phyloP scores from a whole-genome alignment of 2,888 invertebrate genomes.

The Apocheima hispidaria region DNA sequence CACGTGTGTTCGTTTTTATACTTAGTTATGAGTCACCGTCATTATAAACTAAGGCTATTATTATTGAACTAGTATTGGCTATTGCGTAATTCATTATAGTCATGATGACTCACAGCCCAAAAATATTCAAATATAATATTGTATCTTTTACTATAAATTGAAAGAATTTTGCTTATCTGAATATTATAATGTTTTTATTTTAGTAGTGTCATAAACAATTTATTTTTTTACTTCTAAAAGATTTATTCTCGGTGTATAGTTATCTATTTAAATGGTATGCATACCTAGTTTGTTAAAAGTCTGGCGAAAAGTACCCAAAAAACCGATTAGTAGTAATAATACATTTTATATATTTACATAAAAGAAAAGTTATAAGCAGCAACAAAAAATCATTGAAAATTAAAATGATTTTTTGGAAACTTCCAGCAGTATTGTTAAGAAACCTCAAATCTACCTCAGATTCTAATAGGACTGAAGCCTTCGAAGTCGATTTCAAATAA shows the following conservation, averaged over 20 bases:
- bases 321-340: no score
- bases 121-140: constrained; percentile 66
- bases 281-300: no score
- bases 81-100: constrained; percentile 74
- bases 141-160: constrained; percentile 31
- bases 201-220: not conserved
- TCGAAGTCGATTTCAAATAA: not conserved
- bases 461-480: not conserved
- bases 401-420: no score
- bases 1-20: constrained; percentile 52
- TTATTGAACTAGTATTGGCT: constrained; percentile 74
- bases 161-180: not conserved
- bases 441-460: not conserved
- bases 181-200: constrained; percentile 10
- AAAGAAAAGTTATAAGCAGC: no score
- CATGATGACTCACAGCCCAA: constrained; percentile 71
- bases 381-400: no score
- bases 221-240: no score
- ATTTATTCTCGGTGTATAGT: no score
- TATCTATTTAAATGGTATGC: no score
- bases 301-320: no score
- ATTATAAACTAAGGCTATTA: constrained; percentile 67
- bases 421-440: no score
- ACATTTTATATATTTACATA: no score
- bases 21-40: constrained; percentile 66